Evolutionary conservation across 2,888 invertebrate species (phyloP), one percentile per base, ranked within the genome.

Genomic region (Orchesellides sinensis): DNA sequence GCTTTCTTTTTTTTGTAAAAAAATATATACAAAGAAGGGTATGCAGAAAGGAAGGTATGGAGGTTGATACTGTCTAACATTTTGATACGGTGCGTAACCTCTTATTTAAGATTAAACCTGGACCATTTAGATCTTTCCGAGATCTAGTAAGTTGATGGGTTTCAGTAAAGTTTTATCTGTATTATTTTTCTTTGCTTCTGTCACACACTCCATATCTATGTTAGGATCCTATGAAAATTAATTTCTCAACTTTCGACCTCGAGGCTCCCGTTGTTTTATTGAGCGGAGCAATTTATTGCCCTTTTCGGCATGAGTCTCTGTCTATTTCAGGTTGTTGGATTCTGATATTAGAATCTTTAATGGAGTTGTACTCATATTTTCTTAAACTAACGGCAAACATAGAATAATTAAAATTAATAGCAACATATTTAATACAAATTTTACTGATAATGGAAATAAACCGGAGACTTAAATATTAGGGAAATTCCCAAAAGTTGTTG

Each of bases 241-340:
- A 77, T 77, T 77, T 69, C 77, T 68, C 69, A 68, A 68, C 68
- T 61, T 69, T 75, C 56, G 45, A 66, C 75, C 77, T 77, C 68
- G 21, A 35, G 32, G 77, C 77, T 59, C 65, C 77, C 59, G 68
- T 68, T 61, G 77, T 35, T 77, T 77, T 77, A 77, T 77, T 77
- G 77, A 77, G 47, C 68, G 61, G 32, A 69, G 29, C 68, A 54
- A 77, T 77, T 77, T 77, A 77, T 77, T 77, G 21, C 68, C 68
- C 69, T 69, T 77, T 66, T 77, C 77, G 77, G 77, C 77, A 25
- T 59, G 8, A 40, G 10, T 40, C n/a, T 32, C 32, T 6, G 5
- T 32, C 32, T 10, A 5, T 32, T 32, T 32, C 32, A n/a, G n/a
- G n/a, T n/a, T n/a, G n/a, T n/a, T n/a, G n/a, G n/a, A n/a, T n/a